Evolutionary conservation across 2,888 invertebrate genomes (phyloP).

Genomic region (Eledona agricola): DNA sequence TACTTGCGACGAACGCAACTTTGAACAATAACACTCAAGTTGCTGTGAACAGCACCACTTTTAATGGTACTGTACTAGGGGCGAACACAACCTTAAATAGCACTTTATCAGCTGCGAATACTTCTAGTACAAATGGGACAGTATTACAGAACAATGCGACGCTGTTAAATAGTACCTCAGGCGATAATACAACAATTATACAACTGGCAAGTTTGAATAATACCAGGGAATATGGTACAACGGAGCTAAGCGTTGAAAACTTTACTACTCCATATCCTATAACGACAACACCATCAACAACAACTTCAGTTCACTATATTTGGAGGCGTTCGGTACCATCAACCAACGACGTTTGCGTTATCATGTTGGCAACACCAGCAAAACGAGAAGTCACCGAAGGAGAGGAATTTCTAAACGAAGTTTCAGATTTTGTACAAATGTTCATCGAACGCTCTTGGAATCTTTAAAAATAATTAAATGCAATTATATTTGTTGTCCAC

Average conservation of each 20-base stretch:
- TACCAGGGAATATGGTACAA: no score
- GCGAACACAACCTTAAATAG: no score
- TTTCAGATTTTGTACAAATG: conserved; percentile 42
- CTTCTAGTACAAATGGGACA: no score
- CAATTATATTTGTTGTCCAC: not conserved
- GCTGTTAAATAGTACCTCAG: no score
- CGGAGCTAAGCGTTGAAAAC: no score
- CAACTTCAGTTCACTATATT: conserved; percentile 17
- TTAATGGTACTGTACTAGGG: not conserved
- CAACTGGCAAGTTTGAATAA: no score
- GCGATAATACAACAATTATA: no score
- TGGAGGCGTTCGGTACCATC: conserved; percentile 20
- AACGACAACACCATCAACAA: conserved; percentile 13
- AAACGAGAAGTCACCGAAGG: conserved; percentile 46
- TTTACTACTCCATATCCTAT: conserved; percentile 21
- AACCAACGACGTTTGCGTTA: conserved; percentile 51
- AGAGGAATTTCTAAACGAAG: conserved; percentile 44
- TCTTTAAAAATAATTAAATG: conserved; percentile 6
- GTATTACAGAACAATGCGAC: no score
- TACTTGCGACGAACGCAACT: not conserved
- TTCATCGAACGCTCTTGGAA: conserved; percentile 47
- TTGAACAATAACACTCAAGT: not conserved
- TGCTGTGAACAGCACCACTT: conserved; percentile 3
- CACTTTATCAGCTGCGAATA: no score
- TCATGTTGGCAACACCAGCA: conserved; percentile 52